phyloP scores from a whole-genome alignment of 2,888 invertebrate species.

The Beris chalybata region DNA sequence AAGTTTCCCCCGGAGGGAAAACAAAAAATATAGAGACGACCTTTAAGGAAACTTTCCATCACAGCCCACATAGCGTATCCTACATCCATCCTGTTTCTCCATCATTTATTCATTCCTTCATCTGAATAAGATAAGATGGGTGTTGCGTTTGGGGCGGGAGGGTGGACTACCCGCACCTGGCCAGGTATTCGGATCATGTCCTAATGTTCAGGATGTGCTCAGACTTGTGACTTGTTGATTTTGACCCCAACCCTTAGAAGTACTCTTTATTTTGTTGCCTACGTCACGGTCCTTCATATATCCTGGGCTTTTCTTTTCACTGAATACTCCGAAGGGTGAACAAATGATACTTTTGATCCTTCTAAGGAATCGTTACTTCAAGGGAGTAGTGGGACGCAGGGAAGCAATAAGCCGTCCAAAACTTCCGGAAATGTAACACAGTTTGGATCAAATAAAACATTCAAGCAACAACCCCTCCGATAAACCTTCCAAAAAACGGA shows the following conservation, averaged over 20 bases:
- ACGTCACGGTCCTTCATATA: no score
- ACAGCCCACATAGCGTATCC: no score
- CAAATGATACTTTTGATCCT: no score
- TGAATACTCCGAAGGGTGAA: no score
- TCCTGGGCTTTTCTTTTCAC: no score
- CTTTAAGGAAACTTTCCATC: no score
- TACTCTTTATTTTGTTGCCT: no score
- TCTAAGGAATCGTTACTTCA: no score
- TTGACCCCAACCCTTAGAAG: neutral
- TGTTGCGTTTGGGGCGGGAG: no score
- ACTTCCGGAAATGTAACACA: slow-evolving; percentile 18
- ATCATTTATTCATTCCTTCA: slow-evolving; percentile 32
- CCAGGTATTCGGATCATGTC: slow-evolving; percentile 28
- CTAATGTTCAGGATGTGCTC: slow-evolving; percentile 27
- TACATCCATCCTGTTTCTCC: neutral
- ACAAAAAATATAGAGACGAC: no score
- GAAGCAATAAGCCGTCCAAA: neutral
- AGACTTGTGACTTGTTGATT: slow-evolving; percentile 30
- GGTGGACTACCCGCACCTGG: no score
- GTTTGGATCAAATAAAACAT: slow-evolving; percentile 18
- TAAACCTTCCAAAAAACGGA: neutral
- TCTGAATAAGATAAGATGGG: slow-evolving; percentile 18
- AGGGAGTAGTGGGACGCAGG: no score
- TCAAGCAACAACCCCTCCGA: slow-evolving; percentile 1
- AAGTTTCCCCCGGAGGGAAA: slow-evolving; percentile 18